Conservation (phyloP, 1,140 invertebrate genomes). For the Philopotamus ludificatus region DNA sequence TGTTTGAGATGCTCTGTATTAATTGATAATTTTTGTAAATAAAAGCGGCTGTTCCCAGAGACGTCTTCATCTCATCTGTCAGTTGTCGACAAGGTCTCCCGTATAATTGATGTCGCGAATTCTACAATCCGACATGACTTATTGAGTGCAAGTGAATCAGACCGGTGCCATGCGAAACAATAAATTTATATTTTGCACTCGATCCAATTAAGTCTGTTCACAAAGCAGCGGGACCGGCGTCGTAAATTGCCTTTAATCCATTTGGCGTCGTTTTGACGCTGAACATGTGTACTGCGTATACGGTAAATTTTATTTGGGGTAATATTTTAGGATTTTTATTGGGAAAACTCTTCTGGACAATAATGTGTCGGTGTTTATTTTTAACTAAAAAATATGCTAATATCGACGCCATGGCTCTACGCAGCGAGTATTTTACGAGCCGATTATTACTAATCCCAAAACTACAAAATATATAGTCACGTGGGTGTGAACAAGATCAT, state of each 20-base stretch:
- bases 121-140: slow-evolving; percentile 11
- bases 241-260: no score
- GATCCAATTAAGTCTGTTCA: no score
- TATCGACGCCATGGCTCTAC: background rate
- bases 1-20: no score
- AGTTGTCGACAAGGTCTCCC: background rate
- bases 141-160: slow-evolving; percentile 11
- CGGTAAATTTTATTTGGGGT: background rate
- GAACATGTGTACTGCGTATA: no score
- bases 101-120: slow-evolving; percentile 21
- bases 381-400: background rate
- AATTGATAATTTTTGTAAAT: no score
- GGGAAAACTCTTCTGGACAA: background rate
- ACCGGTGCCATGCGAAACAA: no score
- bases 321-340: background rate
- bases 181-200: no score
- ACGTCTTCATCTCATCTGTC: slow-evolving; percentile 1
- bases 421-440: slow-evolving; percentile 15
- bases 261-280: no score
- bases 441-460: slow-evolving; percentile 19
- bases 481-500: slow-evolving; percentile 9
- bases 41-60: background rate
- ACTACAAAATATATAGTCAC: background rate
- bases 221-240: no score
- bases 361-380: background rate